Evolutionary conservation across 2,797 vertebrate genomes (phyloP), one percentile per base, ranked within the genome.

Genomic region (Eleutherodactylus coqui): DNA sequence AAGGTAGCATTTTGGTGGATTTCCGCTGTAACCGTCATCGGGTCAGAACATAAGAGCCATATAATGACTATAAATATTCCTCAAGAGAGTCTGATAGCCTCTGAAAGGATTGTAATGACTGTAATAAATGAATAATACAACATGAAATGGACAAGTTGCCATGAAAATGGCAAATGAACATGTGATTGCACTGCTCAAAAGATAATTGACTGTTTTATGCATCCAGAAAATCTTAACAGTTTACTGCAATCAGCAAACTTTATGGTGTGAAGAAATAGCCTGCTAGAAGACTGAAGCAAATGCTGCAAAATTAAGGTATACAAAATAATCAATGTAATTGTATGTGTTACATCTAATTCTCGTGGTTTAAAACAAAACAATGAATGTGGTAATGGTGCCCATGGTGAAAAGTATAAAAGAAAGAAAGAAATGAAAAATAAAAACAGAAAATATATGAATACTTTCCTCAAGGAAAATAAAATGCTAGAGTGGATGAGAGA

Each of bases 51-150:
- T 93, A 95, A 94, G 93, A 94, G 93, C 92, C 88, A 90, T 94
- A 88, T 93, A 94, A 94, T 92, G 90, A 92, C 88, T 88, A 92
- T 94, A 94, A 94, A 94, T 95, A 94, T 92, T 93, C 89, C 94
- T 94, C 94, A 90, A 89, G 94, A 94, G 94, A 94, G 92, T 88
- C 90, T 93, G 92, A 94, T 89, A 93, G 91, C 91, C 90, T 93
- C 91, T 92, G 92, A 94, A 93, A 95, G 90, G 88, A 89, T 90
- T 91, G 90, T 95, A 94, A 94, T 93, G 93, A 92, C 93, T 91
- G 91, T 93, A 93, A 94, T 94, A 94, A 95, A 94, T 94, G 93
- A 94, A 94, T 94, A 95, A 94, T 95, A 95, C 94, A 95, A 93
- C 90, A 90, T 89, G 92, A 90, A 94, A 94, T 93, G 91, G 93